These are phyloP conservation scores for Agriotes lineatus DNA, from an alignment of 2,888 invertebrate genomes.

Conservation along the genomic window DNA sequence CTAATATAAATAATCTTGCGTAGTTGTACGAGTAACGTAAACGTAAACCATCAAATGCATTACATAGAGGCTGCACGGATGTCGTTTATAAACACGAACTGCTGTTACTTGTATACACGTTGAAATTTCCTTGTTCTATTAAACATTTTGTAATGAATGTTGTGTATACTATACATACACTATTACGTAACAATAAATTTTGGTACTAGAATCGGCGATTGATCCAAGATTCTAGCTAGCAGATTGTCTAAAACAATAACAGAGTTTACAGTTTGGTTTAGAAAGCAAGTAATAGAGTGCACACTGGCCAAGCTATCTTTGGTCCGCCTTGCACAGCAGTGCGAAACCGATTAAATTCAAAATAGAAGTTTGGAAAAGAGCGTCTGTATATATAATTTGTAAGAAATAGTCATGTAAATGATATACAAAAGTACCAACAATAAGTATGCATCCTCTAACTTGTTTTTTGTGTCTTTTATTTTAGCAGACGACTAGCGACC, in stretches of 20 bases:
- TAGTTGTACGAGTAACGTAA: constrained; percentile 24
- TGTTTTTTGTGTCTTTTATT: constrained; percentile 32
- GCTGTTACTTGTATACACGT: constrained; percentile 46
- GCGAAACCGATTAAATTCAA: constrained; percentile 17
- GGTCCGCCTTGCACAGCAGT: constrained; percentile 31
- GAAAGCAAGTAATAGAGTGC: constrained; percentile 36
- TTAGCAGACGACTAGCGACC: constrained; percentile 24
- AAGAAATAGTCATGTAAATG: constrained; percentile 34
- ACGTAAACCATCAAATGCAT: constrained; percentile 6
- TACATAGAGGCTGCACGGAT: constrained; percentile 37
- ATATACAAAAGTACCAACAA: constrained; percentile 30
- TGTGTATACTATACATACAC: constrained; percentile 42
- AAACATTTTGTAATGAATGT: constrained; percentile 46
- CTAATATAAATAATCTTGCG: constrained; percentile 56
- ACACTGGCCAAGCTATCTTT: constrained; percentile 22
- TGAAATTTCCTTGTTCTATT: constrained; percentile 40
- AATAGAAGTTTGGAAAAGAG: constrained; percentile 27
- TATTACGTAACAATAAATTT: constrained; percentile 40
- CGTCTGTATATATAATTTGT: constrained; percentile 37
- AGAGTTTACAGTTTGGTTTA: constrained; percentile 8
- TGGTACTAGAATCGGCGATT: constrained; percentile 42
- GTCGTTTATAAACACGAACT: constrained; percentile 41
- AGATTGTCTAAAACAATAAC: constrained; percentile 33
- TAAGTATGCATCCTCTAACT: constrained; percentile 30
- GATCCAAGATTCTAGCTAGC: constrained; percentile 48